Conservation (phyloP, 2,113 vertebrate species). For the Leucopsar rothschildi region DNA sequence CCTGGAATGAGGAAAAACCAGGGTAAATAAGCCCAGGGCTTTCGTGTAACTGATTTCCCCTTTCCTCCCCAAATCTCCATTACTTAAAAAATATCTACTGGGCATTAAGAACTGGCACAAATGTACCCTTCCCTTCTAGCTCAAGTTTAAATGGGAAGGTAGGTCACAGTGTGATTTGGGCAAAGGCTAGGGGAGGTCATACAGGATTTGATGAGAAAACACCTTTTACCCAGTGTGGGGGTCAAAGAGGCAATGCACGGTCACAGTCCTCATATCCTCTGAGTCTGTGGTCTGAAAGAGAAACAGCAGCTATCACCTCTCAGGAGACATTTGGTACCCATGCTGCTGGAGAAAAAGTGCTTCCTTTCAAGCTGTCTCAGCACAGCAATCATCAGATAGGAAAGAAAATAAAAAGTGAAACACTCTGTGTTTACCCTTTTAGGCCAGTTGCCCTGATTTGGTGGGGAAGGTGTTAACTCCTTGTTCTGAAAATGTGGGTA, state of each 20-base stretch:
- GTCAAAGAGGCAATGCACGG: too few relatives aligned
- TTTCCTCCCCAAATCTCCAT: background rate
- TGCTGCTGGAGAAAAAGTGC: background rate
- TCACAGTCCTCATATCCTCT: accelerated
- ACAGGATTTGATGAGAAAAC: background rate
- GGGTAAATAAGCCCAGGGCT: background rate
- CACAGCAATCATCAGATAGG: background rate
- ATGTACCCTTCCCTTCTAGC: background rate
- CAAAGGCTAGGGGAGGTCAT: background rate
- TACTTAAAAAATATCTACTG: background rate
- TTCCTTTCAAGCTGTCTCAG: background rate
- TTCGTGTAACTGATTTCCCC: background rate
- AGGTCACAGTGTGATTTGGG: background rate
- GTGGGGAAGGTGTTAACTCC: background rate
- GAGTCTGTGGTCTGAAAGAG: background rate
- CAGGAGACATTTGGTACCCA: background rate
- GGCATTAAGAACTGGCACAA: background rate
- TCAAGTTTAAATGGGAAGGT: background rate
- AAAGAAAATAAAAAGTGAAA: background rate
- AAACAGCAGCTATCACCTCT: background rate
- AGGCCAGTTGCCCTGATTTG: background rate
- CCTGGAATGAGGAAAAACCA: background rate
- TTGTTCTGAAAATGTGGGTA: background rate
- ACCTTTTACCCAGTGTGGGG: background rate
- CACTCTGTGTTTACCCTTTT: background rate